Evolutionary conservation across 2,888 invertebrate species (phyloP).

Genomic region (Rotaria magnacalcarata): DNA sequence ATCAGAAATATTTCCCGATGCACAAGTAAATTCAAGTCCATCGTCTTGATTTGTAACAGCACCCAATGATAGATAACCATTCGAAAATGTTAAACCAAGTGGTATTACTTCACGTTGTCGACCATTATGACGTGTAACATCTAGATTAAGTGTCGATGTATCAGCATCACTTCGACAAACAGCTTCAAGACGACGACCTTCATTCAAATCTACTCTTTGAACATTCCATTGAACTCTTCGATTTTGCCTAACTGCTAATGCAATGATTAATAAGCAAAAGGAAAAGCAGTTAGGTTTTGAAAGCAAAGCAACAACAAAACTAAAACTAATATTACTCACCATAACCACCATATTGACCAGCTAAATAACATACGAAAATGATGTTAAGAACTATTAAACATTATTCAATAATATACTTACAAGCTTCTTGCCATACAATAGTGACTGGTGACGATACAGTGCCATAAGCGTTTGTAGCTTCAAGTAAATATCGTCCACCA

Average conservation of each 20-base stretch:
- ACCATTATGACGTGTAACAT: background rate
- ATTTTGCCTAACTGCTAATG: background rate
- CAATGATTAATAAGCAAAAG: background rate
- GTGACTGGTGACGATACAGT: background rate
- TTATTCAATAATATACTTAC: background rate
- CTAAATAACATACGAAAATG: background rate
- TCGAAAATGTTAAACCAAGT: background rate
- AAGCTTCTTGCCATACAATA: background rate
- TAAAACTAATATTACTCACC: background rate
- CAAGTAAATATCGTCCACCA: background rate
- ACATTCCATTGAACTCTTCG: conserved; percentile 25
- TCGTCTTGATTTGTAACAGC: conserved; percentile 6
- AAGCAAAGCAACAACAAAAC: background rate
- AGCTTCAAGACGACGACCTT: conserved; percentile 20
- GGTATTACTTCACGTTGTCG: background rate
- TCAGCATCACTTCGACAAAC: background rate
- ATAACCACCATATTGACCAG: background rate
- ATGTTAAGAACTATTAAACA: background rate
- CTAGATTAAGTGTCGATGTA: background rate
- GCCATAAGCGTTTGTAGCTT: background rate
- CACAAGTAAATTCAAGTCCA: conserved; percentile 10
- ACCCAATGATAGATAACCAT: background rate
- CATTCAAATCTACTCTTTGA: background rate
- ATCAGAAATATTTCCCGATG: background rate
- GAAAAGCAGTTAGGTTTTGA: background rate